Percentiles rank a stretch among this genome's conserved stretches.
These are phyloP conservation scores for Alca torda DNA, from an alignment of 2,797 vertebrate species.

Conservation along the genomic window DNA sequence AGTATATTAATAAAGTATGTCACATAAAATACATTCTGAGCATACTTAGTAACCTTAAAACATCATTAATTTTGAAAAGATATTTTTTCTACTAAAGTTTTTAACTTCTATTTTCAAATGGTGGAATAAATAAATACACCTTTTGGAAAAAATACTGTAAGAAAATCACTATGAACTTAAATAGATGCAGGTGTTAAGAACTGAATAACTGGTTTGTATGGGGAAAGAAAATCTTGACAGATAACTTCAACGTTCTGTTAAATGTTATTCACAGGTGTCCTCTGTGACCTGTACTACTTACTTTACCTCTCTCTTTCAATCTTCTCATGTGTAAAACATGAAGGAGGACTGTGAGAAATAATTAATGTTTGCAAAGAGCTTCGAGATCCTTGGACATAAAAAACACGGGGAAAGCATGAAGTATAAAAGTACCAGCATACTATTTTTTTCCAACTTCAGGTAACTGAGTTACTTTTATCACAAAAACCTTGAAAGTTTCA, in stretches of 20 bases:
- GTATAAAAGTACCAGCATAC: background rate
- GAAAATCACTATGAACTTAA: background rate
- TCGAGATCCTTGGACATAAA: constrained; percentile 43
- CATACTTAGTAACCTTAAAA: background rate
- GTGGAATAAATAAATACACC: background rate
- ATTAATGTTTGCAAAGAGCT: constrained; percentile 56
- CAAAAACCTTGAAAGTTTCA: constrained; percentile 40
- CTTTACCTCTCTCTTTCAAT: constrained; percentile 33
- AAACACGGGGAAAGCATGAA: background rate
- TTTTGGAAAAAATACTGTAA: background rate
- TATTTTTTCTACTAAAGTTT: background rate
- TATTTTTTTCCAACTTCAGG: background rate
- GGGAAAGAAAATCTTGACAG: background rate
- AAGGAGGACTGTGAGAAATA: constrained; percentile 49
- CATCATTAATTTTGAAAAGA: background rate
- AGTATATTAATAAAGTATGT: background rate
- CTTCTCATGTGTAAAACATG: constrained; percentile 46
- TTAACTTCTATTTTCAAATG: background rate
- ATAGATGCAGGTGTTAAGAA: background rate
- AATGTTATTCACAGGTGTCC: constrained; percentile 48
- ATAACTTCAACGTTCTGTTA: constrained; percentile 23
- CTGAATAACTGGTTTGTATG: background rate
- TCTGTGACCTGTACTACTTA: constrained; percentile 67
- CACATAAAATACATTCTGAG: background rate
- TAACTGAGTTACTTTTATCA: background rate